A percentile compares a stretch with the other conserved stretches of the same genome.
Evolutionary conservation across 2,797 vertebrate genomes (phyloP).

Genomic region (Limosa lapponica): DNA sequence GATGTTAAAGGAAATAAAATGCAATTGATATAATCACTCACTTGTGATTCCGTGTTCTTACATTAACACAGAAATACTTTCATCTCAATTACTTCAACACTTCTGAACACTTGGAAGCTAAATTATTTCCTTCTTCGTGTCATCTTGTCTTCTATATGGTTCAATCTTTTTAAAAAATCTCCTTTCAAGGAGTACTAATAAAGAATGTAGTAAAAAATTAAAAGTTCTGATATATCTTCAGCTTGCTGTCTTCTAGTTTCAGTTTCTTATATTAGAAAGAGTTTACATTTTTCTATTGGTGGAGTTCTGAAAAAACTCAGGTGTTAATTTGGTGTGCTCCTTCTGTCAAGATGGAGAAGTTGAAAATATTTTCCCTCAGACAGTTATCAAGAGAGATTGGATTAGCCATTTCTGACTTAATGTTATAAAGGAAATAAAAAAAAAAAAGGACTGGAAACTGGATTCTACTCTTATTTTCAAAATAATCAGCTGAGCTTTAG

Average conservation of each 20-base stretch:
- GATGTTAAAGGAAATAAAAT: not conserved
- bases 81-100: not conserved
- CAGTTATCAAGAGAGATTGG: not conserved
- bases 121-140: not conserved
- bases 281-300: not conserved
- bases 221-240: not conserved
- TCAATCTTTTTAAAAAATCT: not conserved
- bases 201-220: not conserved
- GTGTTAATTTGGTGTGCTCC: not conserved
- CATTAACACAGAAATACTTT: not conserved
- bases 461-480: conserved; percentile 10
- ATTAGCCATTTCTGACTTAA: not conserved
- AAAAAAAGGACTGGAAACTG: not conserved
- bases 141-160: not conserved
- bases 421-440: not conserved
- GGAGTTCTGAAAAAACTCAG: not conserved
- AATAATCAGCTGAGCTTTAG: not conserved
- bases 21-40: not conserved
- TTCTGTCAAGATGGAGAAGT: not conserved
- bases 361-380: not conserved
- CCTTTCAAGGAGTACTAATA: not conserved
- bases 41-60: not conserved
- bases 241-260: not conserved
- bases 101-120: not conserved
- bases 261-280: not conserved